Evolutionary conservation across 2,888 invertebrate genomes (phyloP).

Genomic region (Drosophila limbata): DNA sequence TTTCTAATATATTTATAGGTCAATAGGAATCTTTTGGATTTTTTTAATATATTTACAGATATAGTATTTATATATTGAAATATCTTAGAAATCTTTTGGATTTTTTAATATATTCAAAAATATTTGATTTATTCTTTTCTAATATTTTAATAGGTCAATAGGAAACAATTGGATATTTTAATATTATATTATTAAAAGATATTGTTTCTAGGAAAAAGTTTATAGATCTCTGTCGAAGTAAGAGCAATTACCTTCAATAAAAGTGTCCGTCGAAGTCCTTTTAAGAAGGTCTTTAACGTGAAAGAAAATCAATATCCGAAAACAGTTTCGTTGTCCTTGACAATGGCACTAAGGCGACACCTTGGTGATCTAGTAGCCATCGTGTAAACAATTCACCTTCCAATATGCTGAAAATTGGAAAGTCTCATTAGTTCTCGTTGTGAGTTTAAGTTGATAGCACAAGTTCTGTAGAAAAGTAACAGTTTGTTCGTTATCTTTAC

Average conservation of each 20-base stretch:
- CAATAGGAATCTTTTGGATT: background rate
- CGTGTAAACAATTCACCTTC: slow-evolving; percentile 24
- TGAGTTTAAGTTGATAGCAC: slow-evolving; percentile 28
- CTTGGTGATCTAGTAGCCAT: slow-evolving; percentile 56
- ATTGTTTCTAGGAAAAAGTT: too few relatives aligned
- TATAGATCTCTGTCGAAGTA: too few relatives aligned
- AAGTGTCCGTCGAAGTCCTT: background rate
- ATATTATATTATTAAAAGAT: too few relatives aligned
- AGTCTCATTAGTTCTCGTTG: slow-evolving; percentile 29
- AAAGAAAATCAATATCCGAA: background rate
- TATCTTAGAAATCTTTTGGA: background rate
- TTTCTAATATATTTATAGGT: slow-evolving; percentile 13
- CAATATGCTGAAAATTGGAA: background rate
- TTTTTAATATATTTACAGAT: background rate
- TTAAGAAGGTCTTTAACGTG: too few relatives aligned
- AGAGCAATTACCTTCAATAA: background rate
- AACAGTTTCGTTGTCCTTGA: slow-evolving; percentile 17
- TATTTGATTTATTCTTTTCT: too few relatives aligned
- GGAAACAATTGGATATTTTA: too few relatives aligned
- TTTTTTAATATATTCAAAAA: background rate
- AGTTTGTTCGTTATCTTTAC: background rate
- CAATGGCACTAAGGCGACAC: slow-evolving; percentile 22
- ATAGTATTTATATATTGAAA: too few relatives aligned
- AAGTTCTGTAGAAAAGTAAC: slow-evolving; percentile 1
- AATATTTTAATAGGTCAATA: too few relatives aligned